Evolutionary conservation across 2,113 vertebrate genomes (phyloP).

Genomic region (Strix aluco): DNA sequence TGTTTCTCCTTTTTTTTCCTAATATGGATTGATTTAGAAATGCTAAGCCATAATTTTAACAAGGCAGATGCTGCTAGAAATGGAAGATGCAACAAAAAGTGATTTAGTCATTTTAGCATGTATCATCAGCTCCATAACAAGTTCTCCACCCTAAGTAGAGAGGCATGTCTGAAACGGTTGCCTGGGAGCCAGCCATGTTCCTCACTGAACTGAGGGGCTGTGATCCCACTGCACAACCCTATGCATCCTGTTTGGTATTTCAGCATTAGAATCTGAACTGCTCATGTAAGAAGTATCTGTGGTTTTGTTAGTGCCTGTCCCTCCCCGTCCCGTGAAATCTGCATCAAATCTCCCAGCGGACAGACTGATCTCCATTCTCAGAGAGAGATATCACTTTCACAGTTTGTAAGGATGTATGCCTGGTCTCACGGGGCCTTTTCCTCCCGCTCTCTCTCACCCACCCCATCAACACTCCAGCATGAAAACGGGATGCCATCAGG

Average conservation of each 20-base stretch:
- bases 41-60: not conserved
- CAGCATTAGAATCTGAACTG: accelerated
- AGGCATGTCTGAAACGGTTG: accelerated
- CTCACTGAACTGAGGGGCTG: not conserved
- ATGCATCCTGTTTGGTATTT: accelerated
- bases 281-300: accelerated
- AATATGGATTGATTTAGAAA: not conserved
- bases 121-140: not conserved
- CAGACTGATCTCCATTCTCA: accelerated
- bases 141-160: not conserved
- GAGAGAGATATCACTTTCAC: not conserved
- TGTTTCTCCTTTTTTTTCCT: not conserved
- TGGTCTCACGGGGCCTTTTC: not conserved
- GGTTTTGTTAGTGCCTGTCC: not conserved
- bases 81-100: not conserved
- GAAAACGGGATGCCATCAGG: not conserved
- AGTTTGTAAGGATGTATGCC: not conserved
- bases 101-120: not conserved
- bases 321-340: accelerated
- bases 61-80: not conserved
- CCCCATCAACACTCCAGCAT: not conserved
- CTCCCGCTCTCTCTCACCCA: not conserved
- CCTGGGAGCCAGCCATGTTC: not conserved
- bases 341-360: not conserved
- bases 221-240: not conserved